phyloP scores from a whole-genome alignment of 2,888 invertebrate species.

The Callyntrura guangdongensis region DNA sequence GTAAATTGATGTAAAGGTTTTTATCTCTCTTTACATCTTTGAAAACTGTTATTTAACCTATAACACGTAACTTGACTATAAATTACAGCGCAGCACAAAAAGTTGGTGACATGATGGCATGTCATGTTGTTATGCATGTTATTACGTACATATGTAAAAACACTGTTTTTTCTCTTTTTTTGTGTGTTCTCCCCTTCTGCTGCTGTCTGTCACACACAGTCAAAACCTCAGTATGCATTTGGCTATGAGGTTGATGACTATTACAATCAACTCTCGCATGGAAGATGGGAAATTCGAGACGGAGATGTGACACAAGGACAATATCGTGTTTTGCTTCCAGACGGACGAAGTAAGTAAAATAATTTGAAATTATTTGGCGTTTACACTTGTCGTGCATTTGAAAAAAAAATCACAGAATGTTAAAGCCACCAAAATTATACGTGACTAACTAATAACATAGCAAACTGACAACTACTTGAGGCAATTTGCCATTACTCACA shows the following conservation, averaged over 20 bases:
- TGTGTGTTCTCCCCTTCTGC: constrained; percentile 7
- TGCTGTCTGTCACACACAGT: constrained; percentile 72
- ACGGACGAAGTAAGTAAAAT: constrained; percentile 77
- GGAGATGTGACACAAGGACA: constrained; percentile 82
- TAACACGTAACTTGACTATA: constrained; percentile 10
- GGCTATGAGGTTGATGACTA: constrained; percentile 84
- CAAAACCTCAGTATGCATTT: constrained; percentile 84
- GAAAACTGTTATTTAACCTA: background rate
- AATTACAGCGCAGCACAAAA: constrained; percentile 28
- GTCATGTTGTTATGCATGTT: constrained; percentile 4
- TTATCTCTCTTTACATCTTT: background rate
- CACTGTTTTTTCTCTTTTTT: constrained; percentile 32
- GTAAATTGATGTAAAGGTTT: background rate
- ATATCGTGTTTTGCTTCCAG: constrained; percentile 80
- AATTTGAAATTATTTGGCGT: background rate
- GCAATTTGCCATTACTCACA: no score
- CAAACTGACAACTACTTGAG: no score
- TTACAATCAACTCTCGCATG: constrained; percentile 84
- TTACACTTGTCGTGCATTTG: background rate
- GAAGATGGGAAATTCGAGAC: constrained; percentile 84
- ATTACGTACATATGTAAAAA: constrained; percentile 5
- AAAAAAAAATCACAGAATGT: no score
- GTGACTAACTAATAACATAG: no score
- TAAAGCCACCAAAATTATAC: no score
- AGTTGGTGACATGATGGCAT: constrained; percentile 38